These are phyloP conservation scores for Marasmarcha lunaedactyla DNA, from an alignment of 2,888 invertebrate species.

Conservation along the genomic window DNA sequence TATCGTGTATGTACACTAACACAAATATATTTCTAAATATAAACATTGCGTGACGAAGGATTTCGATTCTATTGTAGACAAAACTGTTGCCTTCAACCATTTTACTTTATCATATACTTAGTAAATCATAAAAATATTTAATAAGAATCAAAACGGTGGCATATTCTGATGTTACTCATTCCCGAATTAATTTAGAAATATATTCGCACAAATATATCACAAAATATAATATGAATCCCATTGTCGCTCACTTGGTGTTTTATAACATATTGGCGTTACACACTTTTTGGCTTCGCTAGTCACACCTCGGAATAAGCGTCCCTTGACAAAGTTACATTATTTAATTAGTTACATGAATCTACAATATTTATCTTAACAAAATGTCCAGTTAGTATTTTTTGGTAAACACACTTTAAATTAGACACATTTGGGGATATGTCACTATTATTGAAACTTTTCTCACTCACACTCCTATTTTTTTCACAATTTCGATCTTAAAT, in stretches of 20 bases:
- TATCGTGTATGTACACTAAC: conserved; percentile 50
- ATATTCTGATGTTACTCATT: too few species aligned
- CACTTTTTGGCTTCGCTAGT: conserved; percentile 59
- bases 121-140: too few species aligned
- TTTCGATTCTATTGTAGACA: too few species aligned
- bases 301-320: conserved; percentile 18
- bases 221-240: conserved; percentile 35
- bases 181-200: not conserved
- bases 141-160: too few species aligned
- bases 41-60: conserved; percentile 11
- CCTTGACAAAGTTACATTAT: not conserved
- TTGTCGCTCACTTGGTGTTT: conserved; percentile 19
- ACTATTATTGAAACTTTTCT: too few species aligned
- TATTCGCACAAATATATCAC: conserved; percentile 33
- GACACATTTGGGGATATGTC: too few species aligned
- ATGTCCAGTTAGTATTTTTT: conserved; percentile 22
- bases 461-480: too few species aligned
- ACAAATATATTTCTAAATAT: conserved; percentile 16
- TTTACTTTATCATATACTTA: too few species aligned
- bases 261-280: conserved; percentile 33
- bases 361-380: conserved; percentile 12
- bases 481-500: too few species aligned
- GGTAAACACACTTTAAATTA: conserved; percentile 7
- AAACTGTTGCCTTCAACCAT: too few species aligned
- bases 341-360: conserved; percentile 13